Evolutionary conservation across 2,797 vertebrate species (phyloP), one percentile per base, ranked within the genome.

Genomic region (Momotus momota): DNA sequence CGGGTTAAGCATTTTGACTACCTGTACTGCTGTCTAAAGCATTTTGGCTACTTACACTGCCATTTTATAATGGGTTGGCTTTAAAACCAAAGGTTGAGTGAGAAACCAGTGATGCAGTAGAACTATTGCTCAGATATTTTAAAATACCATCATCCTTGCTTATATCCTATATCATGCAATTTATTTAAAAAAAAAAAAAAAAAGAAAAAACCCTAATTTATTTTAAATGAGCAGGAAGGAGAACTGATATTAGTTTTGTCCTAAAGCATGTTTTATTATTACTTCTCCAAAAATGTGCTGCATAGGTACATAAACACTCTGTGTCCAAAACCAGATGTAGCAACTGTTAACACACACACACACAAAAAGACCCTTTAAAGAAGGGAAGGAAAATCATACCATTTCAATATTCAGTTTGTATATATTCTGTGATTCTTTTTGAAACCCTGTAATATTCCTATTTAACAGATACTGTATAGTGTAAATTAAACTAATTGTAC

Each of bases 391-490:
- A 67, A 81, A 87, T 83, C 54, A 22, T 41, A 96, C 91, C 95
- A 86, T 97, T 97, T 98, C 97, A 95, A 97, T 95, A 92, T 89
- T 87, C 69, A 74, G 35, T 95, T 98, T 98, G 96, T 81, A 97
- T 95, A 97, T 96, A 93, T 54, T 96, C 83, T 93, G 85, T 80
- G 55, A 87, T 96, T 92, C 92, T 90, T 94, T 73, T 94, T 92
- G 52, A 62, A 96, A 60, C 91, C 85, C 94, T 60, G 75, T 86
- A 81, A 92, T 95, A 91, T 88, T 95, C 93, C 94, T 98, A 98
- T 98, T 98, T 98, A 98, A 98, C 97, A 97, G 93, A 97, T 95
- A 87, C 64, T 98, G 95, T 98, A 98, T 97, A 98, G 97, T 98
- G 97, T 98, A 98, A 98, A 98, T 98, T 98, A 98, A 98, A 96